Percentiles rank a stretch among this genome's conserved stretches.
These are phyloP conservation scores for Premnoplex brunnescens DNA, from an alignment of 2,797 vertebrate genomes.

Conservation along the genomic window DNA sequence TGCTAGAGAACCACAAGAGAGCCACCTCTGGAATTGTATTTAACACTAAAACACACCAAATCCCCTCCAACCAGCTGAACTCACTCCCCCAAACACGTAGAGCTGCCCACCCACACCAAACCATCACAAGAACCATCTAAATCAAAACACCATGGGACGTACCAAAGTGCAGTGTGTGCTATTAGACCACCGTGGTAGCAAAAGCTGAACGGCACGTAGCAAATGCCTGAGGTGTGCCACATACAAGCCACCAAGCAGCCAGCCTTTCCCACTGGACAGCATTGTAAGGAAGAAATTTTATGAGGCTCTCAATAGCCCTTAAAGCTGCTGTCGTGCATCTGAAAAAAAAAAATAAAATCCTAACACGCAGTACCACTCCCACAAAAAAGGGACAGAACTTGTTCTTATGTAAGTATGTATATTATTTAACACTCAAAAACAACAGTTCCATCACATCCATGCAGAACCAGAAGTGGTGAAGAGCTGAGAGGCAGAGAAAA, in stretches of 20 bases:
- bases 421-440: slow-evolving; percentile 59
- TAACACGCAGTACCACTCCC: slow-evolving; percentile 15
- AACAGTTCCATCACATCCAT: slow-evolving; percentile 35
- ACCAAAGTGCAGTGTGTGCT: accelerated
- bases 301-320: background rate
- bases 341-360: background rate
- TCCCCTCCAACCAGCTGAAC: background rate
- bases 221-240: accelerated
- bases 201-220: accelerated
- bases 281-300: accelerated
- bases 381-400: slow-evolving; percentile 16
- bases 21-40: background rate
- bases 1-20: background rate
- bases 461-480: background rate
- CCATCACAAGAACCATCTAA: background rate
- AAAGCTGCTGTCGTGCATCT: background rate
- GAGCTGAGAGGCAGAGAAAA: background rate
- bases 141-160: accelerated
- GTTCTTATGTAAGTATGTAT: slow-evolving; percentile 63
- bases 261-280: background rate
- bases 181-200: background rate
- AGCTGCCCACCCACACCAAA: background rate
- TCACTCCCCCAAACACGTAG: accelerated
- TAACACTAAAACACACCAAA: background rate
- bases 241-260: accelerated